phyloP scores from a whole-genome alignment of 2,888 invertebrate species.

The Crepidodera aurea region DNA sequence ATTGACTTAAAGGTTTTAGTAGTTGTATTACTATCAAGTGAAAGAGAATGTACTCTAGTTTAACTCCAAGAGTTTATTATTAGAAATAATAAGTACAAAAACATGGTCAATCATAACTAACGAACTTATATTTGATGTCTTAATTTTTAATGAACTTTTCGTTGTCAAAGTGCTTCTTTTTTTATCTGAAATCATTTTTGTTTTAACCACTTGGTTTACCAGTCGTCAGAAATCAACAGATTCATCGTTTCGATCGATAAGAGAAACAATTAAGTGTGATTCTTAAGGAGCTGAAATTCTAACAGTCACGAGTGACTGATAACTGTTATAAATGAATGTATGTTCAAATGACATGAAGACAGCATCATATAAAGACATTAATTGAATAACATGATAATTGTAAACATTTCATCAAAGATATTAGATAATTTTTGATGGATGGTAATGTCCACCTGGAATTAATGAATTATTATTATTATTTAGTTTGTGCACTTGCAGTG shows the following conservation, averaged over 20 bases:
- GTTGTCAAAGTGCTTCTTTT: too few relatives aligned
- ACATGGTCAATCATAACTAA: too few relatives aligned
- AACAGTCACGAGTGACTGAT: slow-evolving; percentile 2
- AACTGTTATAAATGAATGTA: slow-evolving; percentile 25
- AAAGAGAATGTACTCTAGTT: too few relatives aligned
- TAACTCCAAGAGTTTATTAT: too few relatives aligned
- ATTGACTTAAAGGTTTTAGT: too few relatives aligned
- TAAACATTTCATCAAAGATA: slow-evolving; percentile 26
- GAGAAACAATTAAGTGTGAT: slow-evolving; percentile 27
- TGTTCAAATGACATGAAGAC: slow-evolving; percentile 39
- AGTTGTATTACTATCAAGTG: too few relatives aligned
- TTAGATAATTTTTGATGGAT: slow-evolving; percentile 19
- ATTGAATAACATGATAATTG: slow-evolving; percentile 35
- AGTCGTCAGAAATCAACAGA: background rate
- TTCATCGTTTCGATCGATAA: slow-evolving; percentile 17
- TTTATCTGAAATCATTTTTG: too few relatives aligned
- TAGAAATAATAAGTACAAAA: too few relatives aligned
- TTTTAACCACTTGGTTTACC: background rate
- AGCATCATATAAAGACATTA: slow-evolving; percentile 40
- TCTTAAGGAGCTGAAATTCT: slow-evolving; percentile 16
- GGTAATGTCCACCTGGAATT: slow-evolving; percentile 7
- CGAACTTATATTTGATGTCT: too few relatives aligned
- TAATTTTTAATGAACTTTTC: too few relatives aligned
- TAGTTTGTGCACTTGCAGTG: background rate
- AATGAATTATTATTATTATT: slow-evolving; percentile 2